Evolutionary conservation across 2,888 invertebrate genomes (phyloP), one percentile per base, ranked within the genome.

Genomic region (Scaptodrosophila latifasciaeformis): DNA sequence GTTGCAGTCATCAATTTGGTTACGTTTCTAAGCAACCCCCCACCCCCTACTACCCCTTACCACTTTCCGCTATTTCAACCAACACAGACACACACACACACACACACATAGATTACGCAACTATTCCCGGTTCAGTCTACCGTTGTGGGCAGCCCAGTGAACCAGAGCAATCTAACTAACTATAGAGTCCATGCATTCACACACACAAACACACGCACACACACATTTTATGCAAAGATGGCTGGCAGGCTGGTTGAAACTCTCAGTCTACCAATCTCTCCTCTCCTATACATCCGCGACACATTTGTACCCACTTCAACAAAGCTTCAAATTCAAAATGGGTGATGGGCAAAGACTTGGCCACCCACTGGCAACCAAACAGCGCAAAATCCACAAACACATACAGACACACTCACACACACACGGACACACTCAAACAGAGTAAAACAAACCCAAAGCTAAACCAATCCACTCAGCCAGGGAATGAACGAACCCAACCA

Each of bases 31-130:
- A n/a, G n/a, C n/a, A n/a, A n/a, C n/a, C n/a, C n/a, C n/a, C n/a
- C n/a, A n/a, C n/a, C n/a, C n/a, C n/a, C n/a, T n/a, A n/a, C n/a
- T n/a, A n/a, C n/a, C n/a, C n/a, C n/a, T n/a, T n/a, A n/a, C n/a
- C n/a, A n/a, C n/a, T n/a, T n/a, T n/a, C n/a, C n/a, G n/a, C n/a
- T n/a, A n/a, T n/a, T n/a, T n/a, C n/a, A n/a, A n/a, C n/a, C n/a
- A n/a, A n/a, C n/a, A n/a, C n/a, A n/a, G n/a, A n/a, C n/a, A n/a
- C n/a, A n/a, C n/a, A n/a, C n/a, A n/a, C n/a, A n/a, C n/a, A n/a
- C n/a, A n/a, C n/a, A n/a, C 67, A 66, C 68, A 66, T 70, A 74
- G 77, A 77, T 72, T 72, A 72, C 77, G 77, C 72, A 72, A 72
- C 72, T 77, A 72, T 76, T 69, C 65, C 37, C 17, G 13, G 15